Base-by-base conservation (phyloP, 2,888 invertebrate genomes). In the Plebejus melissa region DNA sequence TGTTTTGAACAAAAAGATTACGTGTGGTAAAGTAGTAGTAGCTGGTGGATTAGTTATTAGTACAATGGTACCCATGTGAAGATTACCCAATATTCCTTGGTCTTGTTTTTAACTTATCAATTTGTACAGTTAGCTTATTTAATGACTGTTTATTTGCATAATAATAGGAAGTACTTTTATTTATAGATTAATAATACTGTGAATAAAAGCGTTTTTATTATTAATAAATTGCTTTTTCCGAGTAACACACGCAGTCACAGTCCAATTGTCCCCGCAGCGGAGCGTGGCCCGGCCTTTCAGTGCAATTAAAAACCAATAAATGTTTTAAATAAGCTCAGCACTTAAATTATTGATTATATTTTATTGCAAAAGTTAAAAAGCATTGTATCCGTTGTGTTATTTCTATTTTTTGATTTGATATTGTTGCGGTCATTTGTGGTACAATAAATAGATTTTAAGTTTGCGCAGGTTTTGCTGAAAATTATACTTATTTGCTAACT, bases 241-340 rank as follows among this genome's bases (percentile, higher is more conserved):
- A 76, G 76, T 75, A 54, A 69, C 78, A 77, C 78, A 76, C 75
- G 79, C 79, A 78, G 80, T 79, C 77, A 79, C 80, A 79, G 78
- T 69, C 77, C 76, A 79, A 76, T 77, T 76, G 79, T 74, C 58
- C 69, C 80, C 74, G 77, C 83, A 85, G 82, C 84, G 81, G 80
- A 85, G 81, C 86, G 82, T 86, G 77, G 46, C 80, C 78, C 81
- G 78, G 82, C 81, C 82, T 84, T 85, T 85, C 83, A 82, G 80
- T 82, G 83, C 83, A 87, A 89, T 88, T 87, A 88, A 84, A 85
- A 84, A 82, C 83, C 83, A 83, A 86, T 88, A 88, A 88, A 88
- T 84, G 78, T 83, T 79, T 80, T 82, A 50, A 72, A 72, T 72
- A 72, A 72, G 72, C 16, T 71, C 76, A 77, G 76, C 78, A 75